phyloP scores from a whole-genome alignment of 64 coral and sea anemone genomes.

The Porites lutea region DNA sequence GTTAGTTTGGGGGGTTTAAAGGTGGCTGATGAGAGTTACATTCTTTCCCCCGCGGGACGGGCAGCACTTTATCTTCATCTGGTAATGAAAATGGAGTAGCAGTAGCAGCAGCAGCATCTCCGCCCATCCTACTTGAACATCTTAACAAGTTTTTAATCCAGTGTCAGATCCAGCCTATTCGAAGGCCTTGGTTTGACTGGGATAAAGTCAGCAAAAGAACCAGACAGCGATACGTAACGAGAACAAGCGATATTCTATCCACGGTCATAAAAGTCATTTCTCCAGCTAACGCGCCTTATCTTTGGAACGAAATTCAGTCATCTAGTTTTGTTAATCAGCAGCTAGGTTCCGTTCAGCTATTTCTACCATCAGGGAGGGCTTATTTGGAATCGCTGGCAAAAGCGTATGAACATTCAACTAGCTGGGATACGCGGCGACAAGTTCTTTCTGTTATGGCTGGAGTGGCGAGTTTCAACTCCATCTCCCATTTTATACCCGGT shows the following conservation, averaged over 20 bases:
- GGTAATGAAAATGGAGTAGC: not conserved
- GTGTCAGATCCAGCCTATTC: not conserved
- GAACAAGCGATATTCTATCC: not conserved
- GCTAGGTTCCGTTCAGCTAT: too few species aligned
- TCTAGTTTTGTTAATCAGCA: too few species aligned
- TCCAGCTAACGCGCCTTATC: not conserved
- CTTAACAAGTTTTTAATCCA: not conserved
- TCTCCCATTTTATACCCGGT: conserved; percentile 11
- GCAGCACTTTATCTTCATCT: not conserved
- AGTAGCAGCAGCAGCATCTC: not conserved
- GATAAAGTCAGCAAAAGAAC: conserved; percentile 19
- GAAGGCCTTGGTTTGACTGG: conserved; percentile 21
- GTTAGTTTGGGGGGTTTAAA: too few species aligned
- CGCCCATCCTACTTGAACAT: too few species aligned
- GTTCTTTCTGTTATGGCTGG: conserved; percentile 38
- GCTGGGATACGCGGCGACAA: conserved; percentile 25
- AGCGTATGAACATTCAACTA: not conserved
- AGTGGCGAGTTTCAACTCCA: conserved; percentile 26
- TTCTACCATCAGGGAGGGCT: not conserved
- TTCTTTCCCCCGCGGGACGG: not conserved
- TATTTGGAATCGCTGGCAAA: conserved; percentile 20
- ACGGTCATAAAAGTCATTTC: not conserved
- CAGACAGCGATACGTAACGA: not conserved
- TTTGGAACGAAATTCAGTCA: conserved; percentile 5
- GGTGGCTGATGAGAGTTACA: too few species aligned